phyloP scores from a whole-genome alignment of 2,113 vertebrate genomes.

The Clarias gariepinus region DNA sequence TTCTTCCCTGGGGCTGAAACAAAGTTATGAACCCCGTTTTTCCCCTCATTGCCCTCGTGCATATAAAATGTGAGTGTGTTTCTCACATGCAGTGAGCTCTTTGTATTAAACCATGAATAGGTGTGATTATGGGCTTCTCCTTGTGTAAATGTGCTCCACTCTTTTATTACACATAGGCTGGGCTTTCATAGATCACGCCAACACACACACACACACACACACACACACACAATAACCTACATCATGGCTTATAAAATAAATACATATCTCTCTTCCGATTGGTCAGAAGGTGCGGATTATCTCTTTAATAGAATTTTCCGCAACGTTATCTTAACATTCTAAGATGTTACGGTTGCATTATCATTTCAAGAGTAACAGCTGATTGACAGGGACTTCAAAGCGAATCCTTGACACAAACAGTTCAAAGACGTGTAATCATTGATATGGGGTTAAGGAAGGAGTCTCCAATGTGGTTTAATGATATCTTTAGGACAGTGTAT shows the following conservation, averaged over 20 bases:
- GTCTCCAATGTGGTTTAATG: neutral
- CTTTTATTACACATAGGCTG: constrained; percentile 13
- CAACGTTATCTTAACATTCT: neutral
- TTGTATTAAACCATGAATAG: constrained; percentile 11
- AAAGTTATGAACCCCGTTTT: constrained; percentile 48
- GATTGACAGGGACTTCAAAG: neutral
- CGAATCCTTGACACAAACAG: neutral
- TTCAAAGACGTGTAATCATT: neutral
- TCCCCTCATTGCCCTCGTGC: constrained; percentile 2
- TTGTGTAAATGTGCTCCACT: constrained; percentile 19
- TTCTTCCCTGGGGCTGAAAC: constrained; percentile 35
- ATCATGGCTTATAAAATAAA: neutral
- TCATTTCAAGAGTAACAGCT: neutral
- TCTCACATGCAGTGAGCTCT: neutral
- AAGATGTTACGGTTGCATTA: neutral
- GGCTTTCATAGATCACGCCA: neutral
- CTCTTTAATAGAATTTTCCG: neutral
- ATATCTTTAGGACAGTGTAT: neutral
- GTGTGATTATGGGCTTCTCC: constrained; percentile 51
- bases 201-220: neutral
- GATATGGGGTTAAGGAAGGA: neutral
- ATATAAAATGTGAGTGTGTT: constrained; percentile 22
- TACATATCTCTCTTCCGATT: neutral
- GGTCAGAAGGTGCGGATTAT: neutral
- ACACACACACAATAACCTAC: neutral